phyloP scores from a whole-genome alignment of 1,140 invertebrate species.

The Megalopta genalis region DNA sequence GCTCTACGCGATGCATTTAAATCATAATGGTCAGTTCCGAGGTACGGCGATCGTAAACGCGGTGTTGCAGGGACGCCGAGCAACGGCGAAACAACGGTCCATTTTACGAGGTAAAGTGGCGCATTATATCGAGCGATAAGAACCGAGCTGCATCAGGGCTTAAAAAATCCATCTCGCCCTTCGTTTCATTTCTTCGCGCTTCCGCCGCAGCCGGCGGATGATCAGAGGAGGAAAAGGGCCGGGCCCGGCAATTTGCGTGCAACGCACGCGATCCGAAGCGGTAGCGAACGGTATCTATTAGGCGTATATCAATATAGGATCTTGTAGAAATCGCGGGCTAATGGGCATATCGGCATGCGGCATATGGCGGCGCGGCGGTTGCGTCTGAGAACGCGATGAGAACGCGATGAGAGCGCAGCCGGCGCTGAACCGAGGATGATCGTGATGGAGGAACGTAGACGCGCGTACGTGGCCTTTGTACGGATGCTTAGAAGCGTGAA shows the following conservation, averaged over 20 bases:
- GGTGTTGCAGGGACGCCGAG: not conserved
- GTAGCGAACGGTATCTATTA: slow-evolving; percentile 72
- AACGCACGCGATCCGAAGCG: slow-evolving; percentile 54
- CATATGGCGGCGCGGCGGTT: slow-evolving; percentile 63
- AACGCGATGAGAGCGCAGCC: slow-evolving; percentile 21
- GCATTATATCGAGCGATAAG: no score
- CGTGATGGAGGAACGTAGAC: slow-evolving; percentile 47
- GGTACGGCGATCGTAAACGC: no score
- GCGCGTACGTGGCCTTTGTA: slow-evolving; percentile 56
- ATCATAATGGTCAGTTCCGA: no score
- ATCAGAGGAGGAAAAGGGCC: slow-evolving; percentile 30
- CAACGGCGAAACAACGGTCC: not conserved
- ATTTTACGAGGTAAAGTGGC: no score
- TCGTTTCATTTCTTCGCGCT: slow-evolving; percentile 14
- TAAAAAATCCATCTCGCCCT: not conserved
- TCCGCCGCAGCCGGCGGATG: not conserved
- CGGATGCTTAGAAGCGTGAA: slow-evolving; percentile 65
- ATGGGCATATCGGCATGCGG: slow-evolving; percentile 69
- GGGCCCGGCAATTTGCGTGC: slow-evolving; percentile 60
- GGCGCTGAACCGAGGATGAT: slow-evolving; percentile 49
- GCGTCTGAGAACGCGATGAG: slow-evolving; percentile 28
- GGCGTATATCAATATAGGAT: slow-evolving; percentile 73
- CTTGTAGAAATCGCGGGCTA: slow-evolving; percentile 69
- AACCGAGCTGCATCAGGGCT: no score
- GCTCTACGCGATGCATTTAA: no score